Conservation (phyloP, 2,113 vertebrate species). For the Pteropus alecto region DNA sequence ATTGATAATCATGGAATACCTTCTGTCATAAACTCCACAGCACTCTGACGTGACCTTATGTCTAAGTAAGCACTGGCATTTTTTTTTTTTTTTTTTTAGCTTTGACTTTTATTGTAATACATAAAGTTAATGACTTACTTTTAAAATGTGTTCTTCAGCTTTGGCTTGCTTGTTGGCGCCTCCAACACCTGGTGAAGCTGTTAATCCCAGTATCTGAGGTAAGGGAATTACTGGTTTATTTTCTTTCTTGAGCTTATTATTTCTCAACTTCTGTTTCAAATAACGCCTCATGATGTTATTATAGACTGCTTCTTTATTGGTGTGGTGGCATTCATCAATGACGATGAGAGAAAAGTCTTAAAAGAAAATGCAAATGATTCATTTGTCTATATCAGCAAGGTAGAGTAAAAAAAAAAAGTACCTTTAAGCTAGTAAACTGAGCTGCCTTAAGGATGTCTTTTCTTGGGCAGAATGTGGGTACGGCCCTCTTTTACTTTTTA, state of each 20-base stretch:
- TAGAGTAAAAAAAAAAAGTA: neutral
- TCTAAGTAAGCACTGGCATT: neutral
- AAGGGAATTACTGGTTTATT: slow-evolving; percentile 80
- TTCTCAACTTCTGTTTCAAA: slow-evolving; percentile 90
- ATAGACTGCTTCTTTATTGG: slow-evolving; percentile 94
- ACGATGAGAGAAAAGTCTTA: slow-evolving; percentile 94
- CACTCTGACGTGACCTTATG: neutral
- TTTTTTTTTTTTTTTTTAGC: neutral
- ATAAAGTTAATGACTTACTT: slow-evolving; percentile 82
- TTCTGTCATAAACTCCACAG: neutral
- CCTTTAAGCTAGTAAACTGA: neutral
- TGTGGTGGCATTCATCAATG: slow-evolving; percentile 98
- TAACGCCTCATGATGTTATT: slow-evolving; percentile 96
- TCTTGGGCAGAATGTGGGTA: neutral
- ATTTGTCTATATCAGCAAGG: neutral
- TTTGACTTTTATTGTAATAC: neutral
- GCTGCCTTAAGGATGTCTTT: neutral
- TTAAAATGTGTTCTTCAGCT: slow-evolving; percentile 94
- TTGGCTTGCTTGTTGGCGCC: slow-evolving; percentile 85
- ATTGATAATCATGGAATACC: neutral
- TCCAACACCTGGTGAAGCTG: slow-evolving; percentile 95
- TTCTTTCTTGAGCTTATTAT: slow-evolving; percentile 83
- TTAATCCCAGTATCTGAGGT: slow-evolving; percentile 95
- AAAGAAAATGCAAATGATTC: slow-evolving; percentile 14
- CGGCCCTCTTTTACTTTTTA: neutral